Evolutionary conservation across 2,888 invertebrate genomes (phyloP).

Genomic region (Plebejus melissa): DNA sequence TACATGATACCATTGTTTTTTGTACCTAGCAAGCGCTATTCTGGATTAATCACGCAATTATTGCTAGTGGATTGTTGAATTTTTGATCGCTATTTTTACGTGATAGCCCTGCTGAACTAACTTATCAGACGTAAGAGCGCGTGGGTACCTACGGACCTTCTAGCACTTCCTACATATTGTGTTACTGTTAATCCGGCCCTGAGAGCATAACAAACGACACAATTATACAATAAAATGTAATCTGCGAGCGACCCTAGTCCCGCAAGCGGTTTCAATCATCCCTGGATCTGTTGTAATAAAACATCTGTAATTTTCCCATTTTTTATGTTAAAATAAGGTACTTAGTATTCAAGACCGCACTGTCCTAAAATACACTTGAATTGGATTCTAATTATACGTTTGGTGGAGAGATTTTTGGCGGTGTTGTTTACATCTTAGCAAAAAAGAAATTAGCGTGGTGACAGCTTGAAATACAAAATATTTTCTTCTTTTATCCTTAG

Average conservation of each 20-base stretch:
- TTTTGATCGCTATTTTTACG: too few relatives aligned
- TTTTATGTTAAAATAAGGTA: neutral
- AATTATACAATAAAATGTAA: conserved; percentile 22
- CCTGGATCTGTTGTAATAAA: conserved; percentile 8
- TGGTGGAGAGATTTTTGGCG: neutral
- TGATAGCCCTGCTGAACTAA: too few relatives aligned
- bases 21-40: too few relatives aligned
- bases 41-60: too few relatives aligned
- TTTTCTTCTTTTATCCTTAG: neutral
- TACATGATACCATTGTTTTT: too few relatives aligned
- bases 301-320: conserved; percentile 18
- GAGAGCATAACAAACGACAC: neutral
- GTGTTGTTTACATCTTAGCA: neutral
- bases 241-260: neutral
- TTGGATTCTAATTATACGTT: neutral
- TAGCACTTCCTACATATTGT: too few relatives aligned
- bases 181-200: neutral
- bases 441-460: neutral
- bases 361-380: neutral
- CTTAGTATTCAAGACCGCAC: neutral
- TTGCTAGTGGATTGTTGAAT: too few relatives aligned
- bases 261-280: conserved; percentile 8
- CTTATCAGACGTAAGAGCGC: too few relatives aligned
- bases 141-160: too few relatives aligned
- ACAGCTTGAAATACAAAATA: neutral